Percentiles rank a stretch among this genome's conserved stretches.
Conservation (phyloP, 2,797 vertebrate genomes). For the Rhinella marina region DNA sequence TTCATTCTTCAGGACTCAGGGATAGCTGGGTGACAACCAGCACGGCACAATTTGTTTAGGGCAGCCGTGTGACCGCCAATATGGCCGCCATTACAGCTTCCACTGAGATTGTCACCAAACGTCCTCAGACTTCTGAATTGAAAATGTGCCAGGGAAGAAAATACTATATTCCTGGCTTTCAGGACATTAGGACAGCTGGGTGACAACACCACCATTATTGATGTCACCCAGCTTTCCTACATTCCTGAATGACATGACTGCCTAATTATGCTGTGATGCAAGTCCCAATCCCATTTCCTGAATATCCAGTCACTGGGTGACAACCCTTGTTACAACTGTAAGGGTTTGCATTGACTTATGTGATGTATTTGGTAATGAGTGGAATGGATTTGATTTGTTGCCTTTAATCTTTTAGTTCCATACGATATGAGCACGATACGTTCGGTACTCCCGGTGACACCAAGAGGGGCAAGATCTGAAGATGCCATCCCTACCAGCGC, state of each 20-base stretch:
- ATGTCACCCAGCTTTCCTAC: no score
- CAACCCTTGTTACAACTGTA: background rate
- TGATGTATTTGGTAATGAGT: background rate
- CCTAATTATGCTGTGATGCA: no score
- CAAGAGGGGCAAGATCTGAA: constrained; percentile 73
- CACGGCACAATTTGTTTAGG: background rate
- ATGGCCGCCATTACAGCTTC: background rate
- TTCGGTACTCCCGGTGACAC: constrained; percentile 68
- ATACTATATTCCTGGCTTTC: no score
- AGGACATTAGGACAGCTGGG: no score
- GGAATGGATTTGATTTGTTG: background rate
- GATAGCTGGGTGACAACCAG: background rate
- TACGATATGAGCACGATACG: constrained; percentile 66
- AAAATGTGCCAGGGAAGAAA: no score
- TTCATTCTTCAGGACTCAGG: background rate
- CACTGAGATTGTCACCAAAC: background rate
- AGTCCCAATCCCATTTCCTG: no score
- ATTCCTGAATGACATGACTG: no score
- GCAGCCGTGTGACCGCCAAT: no score
- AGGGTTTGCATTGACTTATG: background rate
- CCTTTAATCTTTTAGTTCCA: constrained; percentile 70
- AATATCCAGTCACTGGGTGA: background rate
- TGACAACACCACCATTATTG: no score
- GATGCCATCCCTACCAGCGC: background rate
- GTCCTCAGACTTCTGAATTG: no score